These are phyloP conservation scores for Podargus strigoides DNA, from an alignment of 2,797 vertebrate genomes.

Conservation along the genomic window DNA sequence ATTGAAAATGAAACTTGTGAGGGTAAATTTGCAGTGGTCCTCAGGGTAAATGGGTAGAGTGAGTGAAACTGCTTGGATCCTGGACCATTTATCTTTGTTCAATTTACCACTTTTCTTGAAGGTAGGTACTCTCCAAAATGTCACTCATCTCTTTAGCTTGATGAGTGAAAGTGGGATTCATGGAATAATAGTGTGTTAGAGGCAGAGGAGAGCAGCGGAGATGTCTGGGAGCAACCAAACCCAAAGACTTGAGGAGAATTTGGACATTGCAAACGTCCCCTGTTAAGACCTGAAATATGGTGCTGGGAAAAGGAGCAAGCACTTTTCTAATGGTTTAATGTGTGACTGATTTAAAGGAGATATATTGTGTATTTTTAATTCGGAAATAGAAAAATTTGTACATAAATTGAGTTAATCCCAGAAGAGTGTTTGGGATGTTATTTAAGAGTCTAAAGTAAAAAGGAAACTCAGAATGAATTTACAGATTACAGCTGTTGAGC, in stretches of 20 bases:
- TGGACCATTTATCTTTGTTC: neutral
- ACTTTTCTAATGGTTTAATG: rapidly evolving
- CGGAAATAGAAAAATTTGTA: neutral
- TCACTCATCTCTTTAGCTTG: neutral
- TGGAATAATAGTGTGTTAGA: neutral
- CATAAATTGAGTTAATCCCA: neutral
- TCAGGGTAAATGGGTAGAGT: neutral
- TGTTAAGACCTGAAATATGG: neutral
- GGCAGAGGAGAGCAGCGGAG: neutral
- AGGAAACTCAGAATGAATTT: neutral
- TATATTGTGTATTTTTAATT: neutral
- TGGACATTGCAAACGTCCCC: neutral
- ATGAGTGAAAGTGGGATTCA: neutral
- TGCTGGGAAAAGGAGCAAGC: neutral
- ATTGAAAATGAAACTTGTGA: neutral
- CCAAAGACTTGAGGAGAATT: neutral
- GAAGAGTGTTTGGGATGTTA: neutral
- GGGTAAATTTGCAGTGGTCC: neutral
- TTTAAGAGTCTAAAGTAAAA: neutral
- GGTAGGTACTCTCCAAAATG: neutral
- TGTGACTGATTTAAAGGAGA: neutral
- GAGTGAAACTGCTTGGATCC: neutral
- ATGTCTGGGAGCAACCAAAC: neutral
- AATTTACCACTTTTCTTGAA: neutral
- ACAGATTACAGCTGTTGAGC: neutral